phyloP scores from a whole-genome alignment of 2,113 vertebrate species.

The Carassius gibelio region DNA sequence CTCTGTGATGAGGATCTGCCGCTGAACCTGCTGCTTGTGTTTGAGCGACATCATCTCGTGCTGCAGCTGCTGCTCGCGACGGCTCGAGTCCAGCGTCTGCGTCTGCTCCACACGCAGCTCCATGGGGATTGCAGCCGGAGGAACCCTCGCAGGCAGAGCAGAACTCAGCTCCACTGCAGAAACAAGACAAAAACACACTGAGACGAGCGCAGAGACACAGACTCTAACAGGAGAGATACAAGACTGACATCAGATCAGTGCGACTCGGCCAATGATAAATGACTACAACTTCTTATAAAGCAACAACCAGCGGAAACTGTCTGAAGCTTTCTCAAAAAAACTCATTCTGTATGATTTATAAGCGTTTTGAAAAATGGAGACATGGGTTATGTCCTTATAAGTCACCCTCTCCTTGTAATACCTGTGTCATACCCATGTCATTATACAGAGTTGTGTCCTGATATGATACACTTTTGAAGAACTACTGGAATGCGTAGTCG shows the following conservation, averaged over 20 bases:
- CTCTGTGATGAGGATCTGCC: slow-evolving; percentile 93
- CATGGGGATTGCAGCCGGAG: slow-evolving; percentile 86
- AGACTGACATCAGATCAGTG: background rate
- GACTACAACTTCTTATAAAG: too few relatives aligned
- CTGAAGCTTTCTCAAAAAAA: too few relatives aligned
- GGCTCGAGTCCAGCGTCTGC: slow-evolving; percentile 68
- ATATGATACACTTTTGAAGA: too few relatives aligned
- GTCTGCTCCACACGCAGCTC: slow-evolving; percentile 91
- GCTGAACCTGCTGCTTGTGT: slow-evolving; percentile 96
- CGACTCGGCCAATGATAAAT: too few relatives aligned
- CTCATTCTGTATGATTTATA: too few relatives aligned
- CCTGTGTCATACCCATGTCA: too few relatives aligned
- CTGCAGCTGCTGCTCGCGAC: slow-evolving; percentile 78
- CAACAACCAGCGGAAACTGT: too few relatives aligned
- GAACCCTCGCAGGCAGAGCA: slow-evolving; percentile 87
- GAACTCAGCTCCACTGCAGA: slow-evolving; percentile 87
- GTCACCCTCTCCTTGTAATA: too few relatives aligned
- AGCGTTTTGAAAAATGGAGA: too few relatives aligned
- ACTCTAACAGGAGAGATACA: background rate
- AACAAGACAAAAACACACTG: slow-evolving; percentile 18
- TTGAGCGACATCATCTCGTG: slow-evolving; percentile 92
- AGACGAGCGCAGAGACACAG: background rate
- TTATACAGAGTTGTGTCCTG: too few relatives aligned
- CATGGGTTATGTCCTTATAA: too few relatives aligned
- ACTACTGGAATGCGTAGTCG: too few relatives aligned